Base-by-base conservation (phyloP, 1,140 invertebrate species). In the Drosophila nikananu region DNA sequence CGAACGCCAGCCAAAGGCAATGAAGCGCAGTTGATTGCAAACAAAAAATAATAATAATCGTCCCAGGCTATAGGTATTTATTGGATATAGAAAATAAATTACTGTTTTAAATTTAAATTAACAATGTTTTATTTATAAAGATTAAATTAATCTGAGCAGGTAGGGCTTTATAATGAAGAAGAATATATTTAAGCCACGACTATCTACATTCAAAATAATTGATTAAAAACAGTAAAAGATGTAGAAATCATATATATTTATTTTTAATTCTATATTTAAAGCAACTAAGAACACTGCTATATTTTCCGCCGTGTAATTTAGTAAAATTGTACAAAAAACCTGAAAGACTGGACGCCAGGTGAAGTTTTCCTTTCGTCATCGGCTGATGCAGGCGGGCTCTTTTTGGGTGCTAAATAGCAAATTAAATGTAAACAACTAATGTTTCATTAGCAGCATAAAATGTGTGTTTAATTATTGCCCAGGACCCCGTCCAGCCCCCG, bases 401-500 rank as follows among this genome's bases (percentile, higher is more conserved):
- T 68, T 10, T 19, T n/a, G 66, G 46, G 46, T 61, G 60, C 48
- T 74, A 89, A 89, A 89, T 81, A 72, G 77, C 78, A 89, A 89
- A 89, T 89, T 90, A 89, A 90, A 89, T 90, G 81, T 80, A 90
- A 91, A 90, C 86, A 90, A 82, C 86, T 90, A 90, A 90, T 90
- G 81, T 90, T 90, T 90, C 86, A 90, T 90, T 90, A 90, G 86
- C 75, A 90, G 78, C 78, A 84, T 89, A 84, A 90, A 90, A 90
- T 90, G 86, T 90, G 79, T 86, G 81, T 86, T 91, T 90, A 90
- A 90, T 90, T 90, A 90, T 90, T 82, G 58, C 71, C 66, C 35
- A 54, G 51, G 21, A 41, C 35, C 57, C 12, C 13, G 5, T 12
- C 12, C 49, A 7, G 2, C 48, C 35, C 25, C 13, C 12, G 12